Conservation (phyloP, 2,797 vertebrate species). For the Micropoecilia bifurca region DNA sequence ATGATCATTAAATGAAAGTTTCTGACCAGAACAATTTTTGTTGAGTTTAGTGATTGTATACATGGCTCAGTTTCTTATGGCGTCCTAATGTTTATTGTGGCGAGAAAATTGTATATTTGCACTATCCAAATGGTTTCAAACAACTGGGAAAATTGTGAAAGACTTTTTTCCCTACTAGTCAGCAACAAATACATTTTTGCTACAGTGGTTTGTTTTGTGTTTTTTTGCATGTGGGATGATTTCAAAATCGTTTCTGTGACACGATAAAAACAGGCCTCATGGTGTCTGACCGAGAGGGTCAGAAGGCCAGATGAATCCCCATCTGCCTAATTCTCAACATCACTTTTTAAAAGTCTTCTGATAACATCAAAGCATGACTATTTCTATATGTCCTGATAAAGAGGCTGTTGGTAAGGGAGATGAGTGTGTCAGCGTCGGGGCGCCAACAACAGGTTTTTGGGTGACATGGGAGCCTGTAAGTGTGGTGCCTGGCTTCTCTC, state of each 20-base stretch:
- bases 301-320: slow-evolving; percentile 40
- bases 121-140: neutral
- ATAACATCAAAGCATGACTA: slow-evolving; percentile 79
- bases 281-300: slow-evolving; percentile 56
- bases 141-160: no score
- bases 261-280: slow-evolving; percentile 30
- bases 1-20: neutral
- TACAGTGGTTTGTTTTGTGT: neutral
- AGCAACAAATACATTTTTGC: neutral
- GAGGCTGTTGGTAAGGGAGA: slow-evolving; percentile 52
- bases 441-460: slow-evolving; percentile 61
- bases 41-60: neutral
- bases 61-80: neutral
- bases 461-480: slow-evolving; percentile 55
- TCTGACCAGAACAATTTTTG: neutral
- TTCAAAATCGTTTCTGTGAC: slow-evolving; percentile 41
- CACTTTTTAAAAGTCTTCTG: slow-evolving; percentile 49
- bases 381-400: slow-evolving; percentile 73
- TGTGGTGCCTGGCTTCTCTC: slow-evolving; percentile 70
- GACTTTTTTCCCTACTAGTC: neutral
- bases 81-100: neutral
- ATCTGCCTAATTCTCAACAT: slow-evolving; percentile 51
- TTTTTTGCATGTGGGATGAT: slow-evolving; percentile 20
- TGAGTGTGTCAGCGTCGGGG: slow-evolving; percentile 65
- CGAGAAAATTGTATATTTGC: neutral